A percentile compares a stretch with the other conserved stretches of the same genome.
Conservation (phyloP, 2,113 vertebrate genomes). For the Cathartes aura region DNA sequence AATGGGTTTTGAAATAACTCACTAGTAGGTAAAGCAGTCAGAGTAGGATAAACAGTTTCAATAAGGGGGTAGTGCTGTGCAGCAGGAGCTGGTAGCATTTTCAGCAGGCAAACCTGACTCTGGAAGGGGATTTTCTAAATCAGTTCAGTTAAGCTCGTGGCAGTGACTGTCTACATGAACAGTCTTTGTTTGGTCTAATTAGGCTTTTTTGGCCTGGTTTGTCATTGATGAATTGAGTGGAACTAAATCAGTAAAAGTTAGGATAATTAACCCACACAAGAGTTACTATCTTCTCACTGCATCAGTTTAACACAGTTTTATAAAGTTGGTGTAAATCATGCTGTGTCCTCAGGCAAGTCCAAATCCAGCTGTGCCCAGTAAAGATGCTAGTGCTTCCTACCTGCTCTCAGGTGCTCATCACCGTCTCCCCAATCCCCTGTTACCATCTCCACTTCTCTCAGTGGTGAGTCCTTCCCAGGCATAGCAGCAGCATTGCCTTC, state of each 20-base stretch:
- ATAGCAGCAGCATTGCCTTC: background rate
- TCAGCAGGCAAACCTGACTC: background rate
- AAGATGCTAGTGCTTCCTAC: background rate
- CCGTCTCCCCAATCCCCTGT: background rate
- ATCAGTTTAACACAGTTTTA: background rate
- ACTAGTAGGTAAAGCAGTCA: background rate
- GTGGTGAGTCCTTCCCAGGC: background rate
- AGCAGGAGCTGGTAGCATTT: background rate
- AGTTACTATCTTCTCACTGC: background rate
- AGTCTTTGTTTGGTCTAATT: background rate
- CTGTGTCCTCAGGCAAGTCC: background rate
- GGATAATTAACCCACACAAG: background rate
- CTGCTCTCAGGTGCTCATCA: background rate
- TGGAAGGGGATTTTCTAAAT: background rate
- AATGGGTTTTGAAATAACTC: conserved; percentile 17
- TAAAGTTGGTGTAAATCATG: background rate
- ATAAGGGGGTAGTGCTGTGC: background rate
- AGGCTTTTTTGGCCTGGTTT: background rate
- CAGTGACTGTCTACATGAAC: background rate
- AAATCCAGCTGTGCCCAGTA: background rate
- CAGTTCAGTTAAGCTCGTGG: background rate
- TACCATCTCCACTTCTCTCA: background rate
- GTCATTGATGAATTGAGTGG: background rate
- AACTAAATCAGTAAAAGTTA: background rate
- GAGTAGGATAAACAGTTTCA: background rate